Evolutionary conservation across 2,113 vertebrate species (phyloP).

Genomic region (Myanophis thanlyinensis): DNA sequence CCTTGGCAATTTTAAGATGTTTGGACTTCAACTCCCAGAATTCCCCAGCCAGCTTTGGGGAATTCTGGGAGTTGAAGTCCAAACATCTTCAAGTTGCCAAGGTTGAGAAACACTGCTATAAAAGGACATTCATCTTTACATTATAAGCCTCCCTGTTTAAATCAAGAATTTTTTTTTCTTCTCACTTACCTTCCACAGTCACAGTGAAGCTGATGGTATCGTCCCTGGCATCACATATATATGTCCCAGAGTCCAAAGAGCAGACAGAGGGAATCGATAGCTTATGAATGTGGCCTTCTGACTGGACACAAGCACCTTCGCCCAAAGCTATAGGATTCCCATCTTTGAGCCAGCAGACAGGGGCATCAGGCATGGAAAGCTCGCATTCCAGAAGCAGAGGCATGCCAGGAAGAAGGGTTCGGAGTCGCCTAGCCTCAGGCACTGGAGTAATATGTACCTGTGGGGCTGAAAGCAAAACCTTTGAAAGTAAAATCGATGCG

Average conservation of each 20-base stretch:
- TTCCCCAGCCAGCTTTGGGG: too few relatives aligned
- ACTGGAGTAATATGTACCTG: background rate
- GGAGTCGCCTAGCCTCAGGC: background rate
- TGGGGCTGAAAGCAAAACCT: background rate
- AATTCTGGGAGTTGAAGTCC: too few relatives aligned
- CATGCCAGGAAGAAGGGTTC: constrained; percentile 39
- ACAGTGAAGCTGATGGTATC: constrained; percentile 68
- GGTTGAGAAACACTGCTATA: too few relatives aligned
- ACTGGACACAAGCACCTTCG: constrained; percentile 61
- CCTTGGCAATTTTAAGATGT: too few relatives aligned
- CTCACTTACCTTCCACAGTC: constrained; percentile 68
- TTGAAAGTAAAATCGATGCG: background rate
- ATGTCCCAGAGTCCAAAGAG: constrained; percentile 60
- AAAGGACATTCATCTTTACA: background rate
- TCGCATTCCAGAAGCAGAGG: constrained; percentile 64
- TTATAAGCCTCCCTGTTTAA: background rate
- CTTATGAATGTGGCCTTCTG: constrained; percentile 63
- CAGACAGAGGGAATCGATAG: constrained; percentile 60
- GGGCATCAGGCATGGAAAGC: constrained; percentile 62
- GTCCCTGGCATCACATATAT: constrained; percentile 69
- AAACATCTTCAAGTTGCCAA: too few relatives aligned
- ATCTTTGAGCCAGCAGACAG: constrained; percentile 69
- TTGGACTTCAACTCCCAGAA: too few relatives aligned
- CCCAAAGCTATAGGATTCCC: constrained; percentile 66
- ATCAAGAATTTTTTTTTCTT: background rate